phyloP scores from a whole-genome alignment of 2,888 invertebrate species.

The Cheilosia variabilis region DNA sequence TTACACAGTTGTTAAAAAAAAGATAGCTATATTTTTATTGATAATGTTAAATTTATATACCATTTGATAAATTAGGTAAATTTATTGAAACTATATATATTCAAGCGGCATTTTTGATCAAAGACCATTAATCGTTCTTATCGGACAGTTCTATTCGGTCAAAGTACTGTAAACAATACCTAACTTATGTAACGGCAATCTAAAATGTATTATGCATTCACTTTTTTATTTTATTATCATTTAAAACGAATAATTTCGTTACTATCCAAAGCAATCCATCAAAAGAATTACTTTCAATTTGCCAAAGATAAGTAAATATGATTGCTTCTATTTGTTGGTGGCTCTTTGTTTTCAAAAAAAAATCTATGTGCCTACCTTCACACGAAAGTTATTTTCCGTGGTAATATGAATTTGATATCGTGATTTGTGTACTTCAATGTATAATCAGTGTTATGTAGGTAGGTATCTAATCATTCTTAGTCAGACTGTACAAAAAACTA shows the following conservation, averaged over 20 bases:
- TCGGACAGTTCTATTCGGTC: slow-evolving; percentile 30
- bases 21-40: slow-evolving; percentile 24
- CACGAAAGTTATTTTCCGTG: no score
- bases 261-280: slow-evolving; percentile 32
- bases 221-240: slow-evolving; percentile 21
- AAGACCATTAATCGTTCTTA: slow-evolving; percentile 39
- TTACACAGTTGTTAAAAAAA: slow-evolving; percentile 2
- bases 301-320: slow-evolving; percentile 19
- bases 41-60: slow-evolving; percentile 25
- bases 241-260: slow-evolving; percentile 18
- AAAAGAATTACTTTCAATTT: slow-evolving; percentile 38
- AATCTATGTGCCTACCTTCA: no score
- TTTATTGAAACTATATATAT: slow-evolving; percentile 29
- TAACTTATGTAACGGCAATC: slow-evolving; percentile 24
- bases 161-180: slow-evolving; percentile 13
- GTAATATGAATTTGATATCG: no score
- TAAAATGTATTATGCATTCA: slow-evolving; percentile 5
- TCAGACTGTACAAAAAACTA: no score
- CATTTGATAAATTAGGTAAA: slow-evolving; percentile 28
- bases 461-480: no score
- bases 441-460: no score
- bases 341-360: neutral
- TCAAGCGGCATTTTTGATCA: slow-evolving; percentile 30
- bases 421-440: no score
- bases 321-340: slow-evolving; percentile 10